phyloP scores from a whole-genome alignment of 2,113 vertebrate species.

The Siniperca chuatsi region DNA sequence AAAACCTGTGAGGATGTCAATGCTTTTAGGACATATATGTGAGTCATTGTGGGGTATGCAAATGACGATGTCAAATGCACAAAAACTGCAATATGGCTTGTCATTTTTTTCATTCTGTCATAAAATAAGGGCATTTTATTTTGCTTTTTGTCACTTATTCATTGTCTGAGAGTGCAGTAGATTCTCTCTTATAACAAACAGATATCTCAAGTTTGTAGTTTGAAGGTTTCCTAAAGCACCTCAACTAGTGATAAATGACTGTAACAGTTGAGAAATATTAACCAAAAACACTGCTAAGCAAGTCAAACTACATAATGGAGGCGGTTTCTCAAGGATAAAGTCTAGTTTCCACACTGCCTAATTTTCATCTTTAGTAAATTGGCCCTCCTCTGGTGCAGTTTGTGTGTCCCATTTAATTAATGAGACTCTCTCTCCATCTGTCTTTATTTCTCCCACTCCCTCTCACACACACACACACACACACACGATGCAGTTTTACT shows the following conservation, averaged over 20 bases:
- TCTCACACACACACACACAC: not conserved
- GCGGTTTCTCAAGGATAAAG: not conserved
- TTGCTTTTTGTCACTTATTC: not conserved
- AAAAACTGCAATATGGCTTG: not conserved
- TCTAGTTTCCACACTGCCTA: conserved; percentile 2
- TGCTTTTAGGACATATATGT: not conserved
- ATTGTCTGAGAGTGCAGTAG: too few species aligned
- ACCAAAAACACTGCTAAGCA: not conserved
- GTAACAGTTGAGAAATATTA: not conserved
- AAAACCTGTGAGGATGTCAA: not conserved
- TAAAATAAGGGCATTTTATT: not conserved
- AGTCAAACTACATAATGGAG: not conserved
- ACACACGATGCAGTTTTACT: not conserved
- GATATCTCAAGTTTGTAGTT: not conserved
- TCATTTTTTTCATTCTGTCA: not conserved
- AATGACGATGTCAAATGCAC: not conserved
- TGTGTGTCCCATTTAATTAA: conserved; percentile 27
- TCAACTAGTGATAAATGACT: not conserved
- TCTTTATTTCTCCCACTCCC: not conserved
- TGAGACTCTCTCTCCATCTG: not conserved
- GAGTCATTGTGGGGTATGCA: not conserved
- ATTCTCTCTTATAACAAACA: not conserved
- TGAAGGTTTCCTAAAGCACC: not conserved
- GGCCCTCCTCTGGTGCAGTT: conserved; percentile 20
- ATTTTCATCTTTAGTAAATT: conserved; percentile 17